These are phyloP conservation scores for Trematomus loennbergii DNA, from an alignment of 2,113 vertebrate species.

Conservation along the genomic window DNA sequence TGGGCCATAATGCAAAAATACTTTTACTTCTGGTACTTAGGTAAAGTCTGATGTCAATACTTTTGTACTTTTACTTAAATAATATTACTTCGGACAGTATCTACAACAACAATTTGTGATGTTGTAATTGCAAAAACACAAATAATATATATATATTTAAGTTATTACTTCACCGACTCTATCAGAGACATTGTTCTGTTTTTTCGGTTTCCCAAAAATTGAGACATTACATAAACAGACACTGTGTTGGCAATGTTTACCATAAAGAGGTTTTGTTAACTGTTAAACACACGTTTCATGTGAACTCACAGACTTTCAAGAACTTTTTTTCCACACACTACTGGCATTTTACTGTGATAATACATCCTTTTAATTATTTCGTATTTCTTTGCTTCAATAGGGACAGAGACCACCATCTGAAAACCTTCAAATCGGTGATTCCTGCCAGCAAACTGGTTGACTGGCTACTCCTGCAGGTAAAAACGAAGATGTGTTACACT, in stretches of 20 bases:
- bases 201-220: background rate
- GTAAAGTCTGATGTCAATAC: too few species aligned
- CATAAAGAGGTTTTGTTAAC: constrained; percentile 19
- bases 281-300: background rate
- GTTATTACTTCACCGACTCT: background rate
- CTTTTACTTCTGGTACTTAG: too few species aligned
- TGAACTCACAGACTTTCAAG: background rate
- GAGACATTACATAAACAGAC: background rate
- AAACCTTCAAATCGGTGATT: constrained; percentile 97
- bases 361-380: background rate
- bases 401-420: constrained; percentile 95
- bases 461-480: constrained; percentile 96
- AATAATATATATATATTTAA: background rate
- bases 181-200: too few species aligned
- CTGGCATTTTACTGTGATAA: too few species aligned
- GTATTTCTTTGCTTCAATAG: constrained; percentile 73
- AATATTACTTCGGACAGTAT: too few species aligned
- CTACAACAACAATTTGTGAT: background rate
- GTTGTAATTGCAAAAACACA: constrained; percentile 5
- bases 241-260: constrained; percentile 12
- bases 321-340: too few species aligned
- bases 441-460: constrained; percentile 96
- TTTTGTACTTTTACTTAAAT: too few species aligned
- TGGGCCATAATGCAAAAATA: background rate
- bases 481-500: background rate